Conservation (phyloP, 2,797 vertebrate genomes). For the Falco columbarius region DNA sequence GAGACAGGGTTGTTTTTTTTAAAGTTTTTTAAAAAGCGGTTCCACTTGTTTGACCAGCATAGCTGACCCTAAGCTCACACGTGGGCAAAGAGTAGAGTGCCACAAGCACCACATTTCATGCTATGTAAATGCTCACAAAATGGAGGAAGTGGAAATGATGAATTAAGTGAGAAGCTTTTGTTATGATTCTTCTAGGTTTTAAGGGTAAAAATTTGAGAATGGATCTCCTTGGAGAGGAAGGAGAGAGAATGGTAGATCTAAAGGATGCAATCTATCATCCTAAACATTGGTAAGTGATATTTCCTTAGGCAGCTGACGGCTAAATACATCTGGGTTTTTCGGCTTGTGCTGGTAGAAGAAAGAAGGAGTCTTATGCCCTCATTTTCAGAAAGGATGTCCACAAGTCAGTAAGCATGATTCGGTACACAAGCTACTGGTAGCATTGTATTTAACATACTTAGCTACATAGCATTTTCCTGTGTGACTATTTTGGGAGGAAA, state of each 20-base stretch:
- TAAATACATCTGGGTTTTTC: conserved; percentile 1
- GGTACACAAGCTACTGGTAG: not conserved
- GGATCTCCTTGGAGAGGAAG: conserved; percentile 62
- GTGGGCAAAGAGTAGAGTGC: not conserved
- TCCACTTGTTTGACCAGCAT: not conserved
- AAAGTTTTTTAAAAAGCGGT: not conserved
- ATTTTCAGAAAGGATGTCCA: not conserved
- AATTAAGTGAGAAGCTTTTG: conserved; percentile 65
- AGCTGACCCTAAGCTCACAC: not conserved
- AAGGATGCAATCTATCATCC: conserved; percentile 50
- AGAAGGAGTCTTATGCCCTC: not conserved
- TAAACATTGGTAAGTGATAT: conserved; percentile 46
- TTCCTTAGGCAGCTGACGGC: conserved; percentile 5
- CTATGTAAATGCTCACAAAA: conserved; percentile 12
- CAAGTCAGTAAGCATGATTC: not conserved
- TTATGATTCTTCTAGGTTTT: conserved; percentile 68
- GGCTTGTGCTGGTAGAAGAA: not conserved
- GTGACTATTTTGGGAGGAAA: not conserved
- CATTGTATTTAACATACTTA: not conserved
- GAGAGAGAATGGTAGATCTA: conserved; percentile 56
- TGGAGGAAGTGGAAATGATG: conserved; percentile 46
- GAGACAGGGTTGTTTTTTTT: not conserved
- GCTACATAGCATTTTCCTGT: not conserved
- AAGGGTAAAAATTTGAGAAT: conserved; percentile 63
- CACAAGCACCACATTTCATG: not conserved